Evolutionary conservation across 2,888 invertebrate genomes (phyloP).

Genomic region (Pinctada fucata): DNA sequence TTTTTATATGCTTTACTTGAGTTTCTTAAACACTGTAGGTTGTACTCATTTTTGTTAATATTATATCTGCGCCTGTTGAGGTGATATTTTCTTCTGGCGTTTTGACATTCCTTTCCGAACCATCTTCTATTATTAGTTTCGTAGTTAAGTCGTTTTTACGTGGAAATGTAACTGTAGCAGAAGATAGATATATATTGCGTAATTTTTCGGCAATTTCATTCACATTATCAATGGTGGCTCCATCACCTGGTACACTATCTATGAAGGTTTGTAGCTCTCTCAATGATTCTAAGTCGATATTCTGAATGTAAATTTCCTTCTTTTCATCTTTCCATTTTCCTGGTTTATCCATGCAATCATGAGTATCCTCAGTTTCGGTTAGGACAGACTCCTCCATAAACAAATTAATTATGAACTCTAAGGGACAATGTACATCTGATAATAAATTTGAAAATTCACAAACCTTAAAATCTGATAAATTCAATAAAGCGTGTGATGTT

Average conservation of each 20-base stretch:
- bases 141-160: not conserved
- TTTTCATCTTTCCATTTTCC: not conserved
- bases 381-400: not conserved
- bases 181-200: not conserved
- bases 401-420: not conserved
- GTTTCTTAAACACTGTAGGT: constrained; percentile 11
- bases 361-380: not conserved
- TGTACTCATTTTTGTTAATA: not conserved
- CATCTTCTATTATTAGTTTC: constrained; percentile 23
- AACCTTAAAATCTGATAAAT: constrained; percentile 15
- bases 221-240: too few relatives aligned
- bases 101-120: constrained; percentile 37
- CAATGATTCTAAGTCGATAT: not conserved
- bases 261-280: too few relatives aligned
- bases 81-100: constrained; percentile 28
- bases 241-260: too few relatives aligned
- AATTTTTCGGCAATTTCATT: too few relatives aligned
- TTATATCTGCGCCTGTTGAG: constrained; percentile 14
- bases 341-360: not conserved
- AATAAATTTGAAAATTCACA: constrained; percentile 17
- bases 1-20: constrained; percentile 8
- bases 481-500: not conserved
- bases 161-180: not conserved
- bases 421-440: constrained; percentile 17
- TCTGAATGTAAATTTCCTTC: not conserved